phyloP scores from a whole-genome alignment of 2,888 invertebrate genomes.

The Serripes groenlandicus region DNA sequence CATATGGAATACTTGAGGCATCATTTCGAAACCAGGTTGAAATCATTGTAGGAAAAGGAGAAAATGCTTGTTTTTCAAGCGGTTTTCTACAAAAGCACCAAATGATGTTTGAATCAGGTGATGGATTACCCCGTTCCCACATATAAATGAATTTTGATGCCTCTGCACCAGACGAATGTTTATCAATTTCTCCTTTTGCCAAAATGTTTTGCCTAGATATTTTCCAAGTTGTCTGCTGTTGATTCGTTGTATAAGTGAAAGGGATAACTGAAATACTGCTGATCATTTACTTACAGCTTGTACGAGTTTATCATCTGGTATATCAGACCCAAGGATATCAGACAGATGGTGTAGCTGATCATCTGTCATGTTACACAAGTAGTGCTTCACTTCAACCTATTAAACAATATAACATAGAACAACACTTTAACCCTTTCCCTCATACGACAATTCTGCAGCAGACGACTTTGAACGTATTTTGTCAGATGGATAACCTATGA shows the following conservation, averaged over 20 bases:
- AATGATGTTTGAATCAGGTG: no score
- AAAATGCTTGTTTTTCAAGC: background rate
- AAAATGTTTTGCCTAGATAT: background rate
- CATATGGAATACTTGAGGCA: background rate
- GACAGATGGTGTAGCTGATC: constrained; percentile 73
- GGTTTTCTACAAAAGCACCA: background rate
- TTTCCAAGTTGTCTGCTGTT: background rate
- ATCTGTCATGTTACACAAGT: constrained; percentile 77
- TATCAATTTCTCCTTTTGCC: background rate
- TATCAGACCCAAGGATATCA: constrained; percentile 71
- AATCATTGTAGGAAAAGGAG: background rate
- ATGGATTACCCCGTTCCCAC: no score
- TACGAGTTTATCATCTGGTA: constrained; percentile 74
- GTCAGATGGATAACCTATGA: no score
- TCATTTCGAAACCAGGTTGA: background rate
- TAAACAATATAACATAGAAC: no score
- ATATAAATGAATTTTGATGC: no score
- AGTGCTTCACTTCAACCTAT: constrained; percentile 6
- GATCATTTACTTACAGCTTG: constrained; percentile 1
- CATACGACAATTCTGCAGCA: no score
- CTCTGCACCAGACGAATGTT: no score
- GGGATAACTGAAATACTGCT: background rate
- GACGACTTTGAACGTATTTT: no score
- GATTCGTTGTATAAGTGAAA: background rate
- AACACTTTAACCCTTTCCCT: no score